Base-by-base conservation (phyloP, 2,113 vertebrate species). In the Pterocles gutturalis region DNA sequence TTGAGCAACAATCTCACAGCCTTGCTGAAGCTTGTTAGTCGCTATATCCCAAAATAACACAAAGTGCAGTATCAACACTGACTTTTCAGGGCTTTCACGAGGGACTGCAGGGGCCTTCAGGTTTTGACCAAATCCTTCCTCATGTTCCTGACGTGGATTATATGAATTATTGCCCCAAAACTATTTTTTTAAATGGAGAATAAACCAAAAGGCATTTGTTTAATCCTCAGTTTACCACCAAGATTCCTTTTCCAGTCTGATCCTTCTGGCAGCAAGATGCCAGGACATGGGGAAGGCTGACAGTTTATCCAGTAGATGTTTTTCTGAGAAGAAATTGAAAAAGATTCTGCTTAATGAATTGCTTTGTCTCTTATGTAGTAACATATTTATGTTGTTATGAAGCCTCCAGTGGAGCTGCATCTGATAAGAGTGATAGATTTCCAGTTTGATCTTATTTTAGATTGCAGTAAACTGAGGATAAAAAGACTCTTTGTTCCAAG, bases 371-470 rank as follows among this genome's bases (percentile, higher is more conserved):
- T 78, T 92, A 67, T 34, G 15, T 76, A 95, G 41, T 81, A 87
- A 79, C 48, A 31, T 93, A 93, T 93, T 89, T 91, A 38, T 46
- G 36, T 85, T 89, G 41, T 87, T 94, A 20, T 36, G 31, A 92
- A 90, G 72, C 54, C 55, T 62, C n/a, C 71, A 85, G 8, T 82
- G 78, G 82, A 93, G 51, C 85, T 82, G 65, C 25, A 54, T 93
- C 84, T 88, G 73, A 75, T 87, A 84, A 65, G 90, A 96, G 70
- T 57, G 81, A 78, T 73, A 76, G 60, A 43, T 95, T 97, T 95
- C 75, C 83, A 95, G 77, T 75, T 91, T 91, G 70, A 88, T 95
- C 89, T 94, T 91, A 83, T 84, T 92, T 89, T 95, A 89, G 94
- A 85, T 86, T 93, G 69, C 73, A 79, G 53, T 38, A 66, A 89